Base-by-base conservation (phyloP, 2,797 vertebrate species). In the Sebastes matsubarae region DNA sequence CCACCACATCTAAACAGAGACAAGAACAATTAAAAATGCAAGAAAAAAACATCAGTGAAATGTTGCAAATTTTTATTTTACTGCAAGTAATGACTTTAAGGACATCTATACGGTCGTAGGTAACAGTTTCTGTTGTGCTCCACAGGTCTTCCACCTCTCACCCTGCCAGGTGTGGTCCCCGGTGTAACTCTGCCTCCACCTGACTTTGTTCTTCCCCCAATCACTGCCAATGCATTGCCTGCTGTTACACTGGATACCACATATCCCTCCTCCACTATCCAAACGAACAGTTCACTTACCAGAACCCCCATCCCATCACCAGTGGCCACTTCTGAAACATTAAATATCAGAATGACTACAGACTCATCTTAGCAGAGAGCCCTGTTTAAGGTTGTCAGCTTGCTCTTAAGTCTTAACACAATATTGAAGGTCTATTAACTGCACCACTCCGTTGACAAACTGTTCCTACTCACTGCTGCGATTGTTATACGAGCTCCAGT, bases 321-420 rank as follows among this genome's bases (percentile, higher is more conserved):
- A 86, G 92, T 72, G 90, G 68, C 89, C 68, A 89, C 92, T 61
- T 87, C 93, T 58, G 69, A 93, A 64, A 74, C 94, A 71, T 92
- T 80, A 54, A 96, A 97, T 81, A 96, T 96, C 76, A 74, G 93
- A 29, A 85, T 89, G 69, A 82, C 89, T 65, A 91, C 94, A 27
- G 96, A 96, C 72, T 94, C 96, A 55, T 97, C 96, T 52, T 98
- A 97, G 96, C 93, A 86, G 29, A 61, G 60, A 60, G 59, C 38
- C 8, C 24, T 8, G 14, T 54, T 36, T 20, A 8, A 68, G n/a
- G 18, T 38, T 2, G 50, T 36, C 59, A 12, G 50, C 52, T 61
- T 58, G 42, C 79, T 79, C 55, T 69, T 6, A 36, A 55, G 72
- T 67, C 59, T 77, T 46, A 32, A 72, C 20, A 63, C 65, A 54